A percentile compares a stretch with the other conserved stretches of the same genome.
Evolutionary conservation across 1,140 invertebrate genomes (phyloP).

Genomic region (Branchinecta lynchi): DNA sequence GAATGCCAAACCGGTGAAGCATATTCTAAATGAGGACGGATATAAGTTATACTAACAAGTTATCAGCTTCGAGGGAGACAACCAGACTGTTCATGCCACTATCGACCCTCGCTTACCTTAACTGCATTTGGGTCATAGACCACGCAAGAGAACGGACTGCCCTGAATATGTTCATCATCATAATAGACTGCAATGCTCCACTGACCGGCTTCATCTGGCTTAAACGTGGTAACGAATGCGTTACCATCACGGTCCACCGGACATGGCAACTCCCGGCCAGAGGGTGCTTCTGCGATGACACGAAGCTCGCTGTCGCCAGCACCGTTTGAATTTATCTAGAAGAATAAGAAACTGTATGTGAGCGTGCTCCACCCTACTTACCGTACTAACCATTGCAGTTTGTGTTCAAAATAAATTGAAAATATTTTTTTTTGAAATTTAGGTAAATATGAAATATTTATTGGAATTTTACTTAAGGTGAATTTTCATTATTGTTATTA

Average conservation of each 20-base stretch:
- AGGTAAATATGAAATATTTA: conserved; percentile 16
- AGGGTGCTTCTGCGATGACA: conserved; percentile 75
- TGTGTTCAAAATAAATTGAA: conserved; percentile 13
- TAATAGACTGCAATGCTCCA: conserved; percentile 93
- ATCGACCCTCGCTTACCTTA: conserved; percentile 37
- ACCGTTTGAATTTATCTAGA: conserved; percentile 46
- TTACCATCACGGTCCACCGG: conserved; percentile 54
- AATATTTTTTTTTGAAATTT: too few species aligned
- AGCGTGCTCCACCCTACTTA: too few species aligned
- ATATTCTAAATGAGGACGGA: too few species aligned
- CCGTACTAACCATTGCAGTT: not conserved
- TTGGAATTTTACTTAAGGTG: too few species aligned
- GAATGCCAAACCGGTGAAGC: too few species aligned
- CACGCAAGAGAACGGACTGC: conserved; percentile 89
- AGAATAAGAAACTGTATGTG: too few species aligned
- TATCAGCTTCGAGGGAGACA: too few species aligned
- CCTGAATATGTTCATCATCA: conserved; percentile 85
- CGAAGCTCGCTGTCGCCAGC: conserved; percentile 64
- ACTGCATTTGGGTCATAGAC: conserved; percentile 89
- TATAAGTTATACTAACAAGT: too few species aligned
- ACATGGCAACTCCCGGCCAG: conserved; percentile 55
- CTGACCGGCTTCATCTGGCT: conserved; percentile 87
- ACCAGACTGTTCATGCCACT: too few species aligned
- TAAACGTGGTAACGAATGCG: conserved; percentile 80
- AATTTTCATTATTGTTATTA: too few species aligned